Evolutionary conservation across 2,797 vertebrate genomes (phyloP).

Genomic region (Sebastes goodei): DNA sequence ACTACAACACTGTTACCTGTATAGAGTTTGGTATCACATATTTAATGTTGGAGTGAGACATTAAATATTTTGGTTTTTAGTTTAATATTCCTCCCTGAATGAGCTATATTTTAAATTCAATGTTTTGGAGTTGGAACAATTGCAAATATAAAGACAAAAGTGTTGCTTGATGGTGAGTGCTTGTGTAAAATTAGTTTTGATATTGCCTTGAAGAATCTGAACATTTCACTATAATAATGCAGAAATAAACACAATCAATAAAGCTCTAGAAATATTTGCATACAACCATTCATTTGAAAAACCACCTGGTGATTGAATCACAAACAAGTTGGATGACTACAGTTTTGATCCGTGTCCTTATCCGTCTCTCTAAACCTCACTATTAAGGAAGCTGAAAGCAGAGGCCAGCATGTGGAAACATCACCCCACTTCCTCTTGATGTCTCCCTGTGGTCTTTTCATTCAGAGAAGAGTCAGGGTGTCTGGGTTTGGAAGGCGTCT

Average conservation of each 20-base stretch:
- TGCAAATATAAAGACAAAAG: neutral
- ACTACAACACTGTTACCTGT: neutral
- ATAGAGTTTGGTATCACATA: neutral
- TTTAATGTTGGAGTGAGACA: neutral
- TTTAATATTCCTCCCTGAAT: neutral
- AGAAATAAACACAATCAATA: constrained; percentile 6
- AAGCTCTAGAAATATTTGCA: constrained; percentile 23
- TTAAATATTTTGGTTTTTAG: neutral
- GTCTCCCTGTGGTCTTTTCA: neutral
- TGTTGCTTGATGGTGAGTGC: neutral
- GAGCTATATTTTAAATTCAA: neutral
- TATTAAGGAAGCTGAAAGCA: constrained; percentile 6
- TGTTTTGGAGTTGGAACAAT: neutral
- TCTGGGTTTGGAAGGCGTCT: constrained; percentile 65
- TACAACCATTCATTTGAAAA: neutral
- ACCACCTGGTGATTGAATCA: neutral
- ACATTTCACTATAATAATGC: neutral
- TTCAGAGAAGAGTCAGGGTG: constrained; percentile 56
- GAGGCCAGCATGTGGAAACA: constrained; percentile 1
- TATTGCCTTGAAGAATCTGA: neutral
- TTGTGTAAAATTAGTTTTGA: neutral
- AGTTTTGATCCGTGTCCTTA: constrained; percentile 10
- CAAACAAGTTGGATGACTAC: neutral
- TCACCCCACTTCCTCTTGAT: constrained; percentile 9
- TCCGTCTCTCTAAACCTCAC: constrained; percentile 3